Percentiles rank a stretch among this genome's conserved stretches.
These are phyloP conservation scores for Lagenorhynchus albirostris DNA, from an alignment of 2,113 vertebrate genomes.

Conservation along the genomic window DNA sequence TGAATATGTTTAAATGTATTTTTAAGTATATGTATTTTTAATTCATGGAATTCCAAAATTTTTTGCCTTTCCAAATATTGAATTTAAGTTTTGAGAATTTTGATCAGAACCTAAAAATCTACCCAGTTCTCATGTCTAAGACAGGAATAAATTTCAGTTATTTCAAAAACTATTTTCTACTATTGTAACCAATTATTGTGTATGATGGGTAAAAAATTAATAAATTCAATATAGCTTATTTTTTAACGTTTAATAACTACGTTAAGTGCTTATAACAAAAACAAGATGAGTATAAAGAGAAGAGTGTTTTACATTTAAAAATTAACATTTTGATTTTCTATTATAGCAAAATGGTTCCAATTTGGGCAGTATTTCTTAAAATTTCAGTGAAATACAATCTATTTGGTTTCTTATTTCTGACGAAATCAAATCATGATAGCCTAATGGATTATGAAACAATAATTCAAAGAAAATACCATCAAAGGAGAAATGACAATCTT, in stretches of 20 bases:
- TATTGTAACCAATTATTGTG: background rate
- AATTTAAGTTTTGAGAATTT: slow-evolving; percentile 10
- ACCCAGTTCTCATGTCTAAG: background rate
- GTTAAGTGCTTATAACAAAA: background rate
- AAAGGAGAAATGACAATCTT: background rate
- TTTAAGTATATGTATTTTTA: background rate
- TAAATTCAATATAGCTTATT: background rate
- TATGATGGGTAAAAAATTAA: background rate
- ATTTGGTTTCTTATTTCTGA: background rate
- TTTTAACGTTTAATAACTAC: background rate
- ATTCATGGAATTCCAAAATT: background rate
- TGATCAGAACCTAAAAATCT: slow-evolving; percentile 5
- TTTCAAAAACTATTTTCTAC: background rate
- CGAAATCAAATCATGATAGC: background rate
- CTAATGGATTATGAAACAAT: background rate
- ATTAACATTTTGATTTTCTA: background rate
- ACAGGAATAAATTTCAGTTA: background rate
- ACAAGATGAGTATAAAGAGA: background rate
- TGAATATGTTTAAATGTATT: slow-evolving; percentile 1
- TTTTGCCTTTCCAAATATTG: background rate
- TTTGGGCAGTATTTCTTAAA: background rate
- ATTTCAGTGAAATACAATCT: background rate
- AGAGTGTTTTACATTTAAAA: background rate
- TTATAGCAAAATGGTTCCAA: background rate
- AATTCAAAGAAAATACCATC: background rate